Conservation (phyloP, 2,113 vertebrate genomes). For the Prionailurus viverrinus region DNA sequence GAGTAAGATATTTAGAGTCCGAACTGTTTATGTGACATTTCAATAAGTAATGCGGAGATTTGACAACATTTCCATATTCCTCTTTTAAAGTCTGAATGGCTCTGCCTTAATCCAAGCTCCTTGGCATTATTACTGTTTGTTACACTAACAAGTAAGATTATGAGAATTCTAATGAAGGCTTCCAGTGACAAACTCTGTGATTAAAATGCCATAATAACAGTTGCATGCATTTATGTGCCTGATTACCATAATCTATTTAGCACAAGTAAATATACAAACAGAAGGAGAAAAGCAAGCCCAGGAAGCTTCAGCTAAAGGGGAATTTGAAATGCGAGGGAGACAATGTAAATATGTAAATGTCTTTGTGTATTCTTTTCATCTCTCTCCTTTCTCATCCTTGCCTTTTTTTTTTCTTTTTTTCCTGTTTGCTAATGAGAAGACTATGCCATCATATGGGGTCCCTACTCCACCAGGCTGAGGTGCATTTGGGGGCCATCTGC, state of each 20-base stretch:
- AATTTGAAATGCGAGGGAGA: conserved; percentile 88
- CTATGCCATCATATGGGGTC: conserved; percentile 86
- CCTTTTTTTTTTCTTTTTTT: conserved; percentile 48
- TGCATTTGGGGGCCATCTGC: conserved; percentile 89
- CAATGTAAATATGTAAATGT: conserved; percentile 92
- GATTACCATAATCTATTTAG: conserved; percentile 98
- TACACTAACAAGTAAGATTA: conserved; percentile 95
- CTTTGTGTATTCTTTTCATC: conserved; percentile 90
- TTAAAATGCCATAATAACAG: conserved; percentile 95
- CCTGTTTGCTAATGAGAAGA: conserved; percentile 88
- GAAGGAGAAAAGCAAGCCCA: conserved; percentile 90
- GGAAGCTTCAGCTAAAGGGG: conserved; percentile 87
- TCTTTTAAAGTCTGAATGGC: conserved; percentile 90
- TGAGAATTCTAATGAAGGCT: conserved; percentile 97
- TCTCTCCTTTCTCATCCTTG: conserved; percentile 83
- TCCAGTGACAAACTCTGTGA: conserved; percentile 91
- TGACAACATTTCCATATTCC: conserved; percentile 90
- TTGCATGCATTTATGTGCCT: conserved; percentile 93
- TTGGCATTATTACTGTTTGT: conserved; percentile 94
- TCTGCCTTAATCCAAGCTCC: conserved; percentile 91
- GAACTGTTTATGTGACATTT: conserved; percentile 93
- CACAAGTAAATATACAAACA: conserved; percentile 94
- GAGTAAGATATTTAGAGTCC: conserved; percentile 88
- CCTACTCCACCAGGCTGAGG: conserved; percentile 84
- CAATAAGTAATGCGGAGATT: conserved; percentile 91